Evolutionary conservation across 2,113 vertebrate species (phyloP), one percentile per base, ranked within the genome.

Genomic region (Rhinichthys klamathensis): DNA sequence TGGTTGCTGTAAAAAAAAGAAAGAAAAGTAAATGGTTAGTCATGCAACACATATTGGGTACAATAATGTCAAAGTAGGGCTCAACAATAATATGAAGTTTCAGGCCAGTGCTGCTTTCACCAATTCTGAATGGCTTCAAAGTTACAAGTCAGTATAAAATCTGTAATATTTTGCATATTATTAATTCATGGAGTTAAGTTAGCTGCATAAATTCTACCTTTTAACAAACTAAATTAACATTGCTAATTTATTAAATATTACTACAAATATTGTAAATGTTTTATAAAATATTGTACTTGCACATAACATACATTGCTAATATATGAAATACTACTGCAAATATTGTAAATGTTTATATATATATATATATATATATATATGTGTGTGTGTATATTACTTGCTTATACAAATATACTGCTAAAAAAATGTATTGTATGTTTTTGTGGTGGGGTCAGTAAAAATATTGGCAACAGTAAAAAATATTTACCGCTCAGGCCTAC

Each of bases 1-100:
- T 97, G 90, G 96, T 96, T 91, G 95, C 94, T 96, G 94, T 84
- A 72, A 54, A 51, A 2, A 15, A 88, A 11, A 13, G 32, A 51
- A 1, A 21, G 2, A 41, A 56, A n/a, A 61, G 9, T 7, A n/a
- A 38, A 70, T 72, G 9, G 3, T 72, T n/a, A 63, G 16, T 16
- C n/a, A 41, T 41, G 18, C 49, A 35, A 77, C 54, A 27, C 27
- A 77, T 32, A 46, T 54, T 9, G 3, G 27, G 10, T 58, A 38
- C 16, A 58, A 58, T 38, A 23, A 35, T 27, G 21, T 51, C 1
- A 23, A 32, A 6, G 11, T 32, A 78, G 23, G 6, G 2, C 54
- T 38, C 18, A 70, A 72, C 4, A 25, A 13, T 23, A 11, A 35
- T 0, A 0, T 12, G 38, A 44, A 6, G 70, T 73, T 46, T 12